Percentiles rank a stretch among this genome's conserved stretches.
These are phyloP conservation scores for Phortica magna DNA, from an alignment of 2,888 invertebrate species.

Conservation along the genomic window DNA sequence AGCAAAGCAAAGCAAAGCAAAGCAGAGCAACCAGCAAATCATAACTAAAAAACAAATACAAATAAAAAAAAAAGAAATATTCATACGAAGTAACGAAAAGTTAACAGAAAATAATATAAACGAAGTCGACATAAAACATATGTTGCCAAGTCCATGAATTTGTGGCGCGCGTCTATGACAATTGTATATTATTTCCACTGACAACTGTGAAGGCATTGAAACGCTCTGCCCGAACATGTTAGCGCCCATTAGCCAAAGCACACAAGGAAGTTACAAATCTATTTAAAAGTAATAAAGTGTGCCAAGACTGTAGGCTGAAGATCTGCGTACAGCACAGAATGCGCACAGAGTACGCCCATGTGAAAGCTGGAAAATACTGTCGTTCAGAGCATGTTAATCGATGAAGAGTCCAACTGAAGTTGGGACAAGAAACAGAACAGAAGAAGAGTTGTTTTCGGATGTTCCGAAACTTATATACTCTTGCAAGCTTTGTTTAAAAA, in stretches of 20 bases:
- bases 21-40: constrained; percentile 37
- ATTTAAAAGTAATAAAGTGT: neutral
- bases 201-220: constrained; percentile 43
- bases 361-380: too few relatives aligned
- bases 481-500: too few relatives aligned
- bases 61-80: neutral
- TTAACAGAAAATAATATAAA: constrained; percentile 39
- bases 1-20: neutral
- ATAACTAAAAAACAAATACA: neutral
- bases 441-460: too few relatives aligned
- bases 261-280: constrained; percentile 10
- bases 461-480: too few relatives aligned
- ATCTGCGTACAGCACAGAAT: too few relatives aligned
- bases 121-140: constrained; percentile 37
- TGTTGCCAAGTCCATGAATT: neutral
- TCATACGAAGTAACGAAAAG: constrained; percentile 48
- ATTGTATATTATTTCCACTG: constrained; percentile 51
- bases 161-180: neutral
- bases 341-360: too few relatives aligned
- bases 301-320: constrained; percentile 6
- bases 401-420: too few relatives aligned
- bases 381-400: too few relatives aligned
- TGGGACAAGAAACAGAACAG: too few relatives aligned
- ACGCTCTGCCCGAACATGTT: neutral
- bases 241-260: constrained; percentile 39